A percentile compares a stretch with the other conserved stretches of the same genome.
Conservation (phyloP, 1,140 invertebrate species). For the Macrobrachium nipponense region DNA sequence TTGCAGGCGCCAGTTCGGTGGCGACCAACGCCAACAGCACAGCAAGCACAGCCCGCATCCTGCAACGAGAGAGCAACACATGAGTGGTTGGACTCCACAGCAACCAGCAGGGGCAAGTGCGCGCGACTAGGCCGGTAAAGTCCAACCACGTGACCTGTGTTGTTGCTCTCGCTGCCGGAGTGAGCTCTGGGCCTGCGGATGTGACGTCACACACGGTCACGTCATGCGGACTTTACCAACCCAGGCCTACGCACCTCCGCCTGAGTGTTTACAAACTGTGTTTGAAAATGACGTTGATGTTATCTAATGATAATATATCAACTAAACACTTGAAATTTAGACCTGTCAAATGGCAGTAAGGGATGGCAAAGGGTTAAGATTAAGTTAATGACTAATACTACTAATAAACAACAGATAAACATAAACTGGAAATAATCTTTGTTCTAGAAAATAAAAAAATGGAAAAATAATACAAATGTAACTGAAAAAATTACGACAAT, state of each 20-base stretch:
- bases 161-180: constrained; percentile 43
- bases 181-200: background rate
- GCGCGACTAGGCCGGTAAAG: background rate
- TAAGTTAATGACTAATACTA: too few relatives aligned
- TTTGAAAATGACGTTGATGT: background rate
- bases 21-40: constrained; percentile 11
- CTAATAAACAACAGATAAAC: too few relatives aligned
- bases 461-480: background rate
- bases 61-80: constrained; percentile 35
- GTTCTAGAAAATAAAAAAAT: background rate
- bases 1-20: background rate
- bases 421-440: background rate
- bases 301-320: too few relatives aligned
- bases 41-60: constrained; percentile 31
- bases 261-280: background rate
- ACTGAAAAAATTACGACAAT: background rate
- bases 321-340: too few relatives aligned
- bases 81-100: background rate
- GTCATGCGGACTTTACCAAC: constrained; percentile 13
- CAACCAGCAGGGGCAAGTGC: background rate
- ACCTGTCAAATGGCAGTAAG: too few relatives aligned
- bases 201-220: constrained; percentile 25
- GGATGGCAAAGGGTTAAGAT: too few relatives aligned
- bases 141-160: constrained; percentile 41
- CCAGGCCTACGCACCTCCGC: background rate